phyloP scores from a whole-genome alignment of 1,140 invertebrate species.

The Drosophila cardini region DNA sequence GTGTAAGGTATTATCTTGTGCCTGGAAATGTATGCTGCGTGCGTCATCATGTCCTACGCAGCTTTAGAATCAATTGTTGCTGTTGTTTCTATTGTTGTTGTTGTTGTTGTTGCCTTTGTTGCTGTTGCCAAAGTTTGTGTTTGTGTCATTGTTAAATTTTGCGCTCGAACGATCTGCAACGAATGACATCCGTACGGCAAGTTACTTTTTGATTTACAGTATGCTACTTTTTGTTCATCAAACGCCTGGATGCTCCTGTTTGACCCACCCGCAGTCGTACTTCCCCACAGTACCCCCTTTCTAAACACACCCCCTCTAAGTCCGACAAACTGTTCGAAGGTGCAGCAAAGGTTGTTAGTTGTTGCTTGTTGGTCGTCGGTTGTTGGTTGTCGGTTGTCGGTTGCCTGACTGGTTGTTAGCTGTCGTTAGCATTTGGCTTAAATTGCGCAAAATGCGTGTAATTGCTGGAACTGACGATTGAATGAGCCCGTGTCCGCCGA shows the following conservation, averaged over 20 bases:
- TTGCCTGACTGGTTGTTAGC: conserved; percentile 63
- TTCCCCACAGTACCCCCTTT: neutral
- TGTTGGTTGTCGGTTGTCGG: conserved; percentile 65
- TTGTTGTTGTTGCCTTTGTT: conserved; percentile 23
- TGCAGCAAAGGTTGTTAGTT: conserved; percentile 77
- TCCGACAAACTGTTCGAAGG: conserved; percentile 50
- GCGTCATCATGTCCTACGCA: conserved; percentile 62
- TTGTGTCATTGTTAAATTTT: conserved; percentile 84
- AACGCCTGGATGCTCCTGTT: conserved; percentile 53
- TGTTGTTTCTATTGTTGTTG: conserved; percentile 32
- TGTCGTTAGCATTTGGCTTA: conserved; percentile 84
- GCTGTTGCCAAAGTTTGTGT: conserved; percentile 64
- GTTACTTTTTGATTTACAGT: conserved; percentile 84
- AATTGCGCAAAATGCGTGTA: conserved; percentile 84
- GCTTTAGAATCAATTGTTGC: conserved; percentile 44
- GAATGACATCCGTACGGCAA: conserved; percentile 82
- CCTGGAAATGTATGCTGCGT: conserved; percentile 59
- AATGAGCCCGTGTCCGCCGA: conserved; percentile 74
- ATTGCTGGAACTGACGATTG: conserved; percentile 83
- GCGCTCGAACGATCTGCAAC: conserved; percentile 82
- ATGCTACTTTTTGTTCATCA: conserved; percentile 80
- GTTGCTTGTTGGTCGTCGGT: conserved; percentile 64
- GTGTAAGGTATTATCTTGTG: conserved; percentile 81
- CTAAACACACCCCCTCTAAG: conserved; percentile 2
- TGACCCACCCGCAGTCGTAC: neutral